phyloP scores from a whole-genome alignment of 30 jellyfish, hydroid and myxozoan genomes.

The Aurelia sp. region DNA sequence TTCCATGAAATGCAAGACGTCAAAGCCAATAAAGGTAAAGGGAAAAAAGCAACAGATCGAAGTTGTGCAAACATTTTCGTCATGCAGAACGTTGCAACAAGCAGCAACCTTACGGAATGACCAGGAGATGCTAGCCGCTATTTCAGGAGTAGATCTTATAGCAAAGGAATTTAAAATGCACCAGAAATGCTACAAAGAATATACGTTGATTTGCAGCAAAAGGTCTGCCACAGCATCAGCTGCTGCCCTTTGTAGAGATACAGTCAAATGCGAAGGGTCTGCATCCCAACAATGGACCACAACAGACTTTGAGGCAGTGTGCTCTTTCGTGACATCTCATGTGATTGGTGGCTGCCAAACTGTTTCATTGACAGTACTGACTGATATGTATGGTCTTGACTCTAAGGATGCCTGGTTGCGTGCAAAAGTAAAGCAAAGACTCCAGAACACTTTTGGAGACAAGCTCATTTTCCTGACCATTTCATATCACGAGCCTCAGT shows the following conservation, averaged over 20 bases:
- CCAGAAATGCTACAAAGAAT: slow-evolving; percentile 33
- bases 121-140: slow-evolving; percentile 16
- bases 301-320: too few species aligned
- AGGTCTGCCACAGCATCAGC: slow-evolving; percentile 3
- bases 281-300: too few species aligned
- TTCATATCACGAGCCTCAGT: slow-evolving; percentile 20
- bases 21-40: slow-evolving; percentile 28
- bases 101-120: slow-evolving; percentile 43
- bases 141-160: slow-evolving; percentile 42
- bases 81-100: slow-evolving; percentile 21
- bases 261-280: too few species aligned
- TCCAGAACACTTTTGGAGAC: too few species aligned
- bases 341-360: too few species aligned
- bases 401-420: too few species aligned
- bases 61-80: slow-evolving; percentile 21
- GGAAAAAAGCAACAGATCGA: slow-evolving; percentile 32
- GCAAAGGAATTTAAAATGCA: slow-evolving; percentile 61
- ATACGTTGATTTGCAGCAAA: slow-evolving; percentile 9
- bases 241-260: not conserved
- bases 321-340: too few species aligned
- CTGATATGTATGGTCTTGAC: too few species aligned
- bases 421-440: too few species aligned
- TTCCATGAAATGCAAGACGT: slow-evolving; percentile 36
- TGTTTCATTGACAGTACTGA: too few species aligned
- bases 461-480: not conserved